Conservation (phyloP, 2,888 invertebrate genomes). For the Cenopis cana region DNA sequence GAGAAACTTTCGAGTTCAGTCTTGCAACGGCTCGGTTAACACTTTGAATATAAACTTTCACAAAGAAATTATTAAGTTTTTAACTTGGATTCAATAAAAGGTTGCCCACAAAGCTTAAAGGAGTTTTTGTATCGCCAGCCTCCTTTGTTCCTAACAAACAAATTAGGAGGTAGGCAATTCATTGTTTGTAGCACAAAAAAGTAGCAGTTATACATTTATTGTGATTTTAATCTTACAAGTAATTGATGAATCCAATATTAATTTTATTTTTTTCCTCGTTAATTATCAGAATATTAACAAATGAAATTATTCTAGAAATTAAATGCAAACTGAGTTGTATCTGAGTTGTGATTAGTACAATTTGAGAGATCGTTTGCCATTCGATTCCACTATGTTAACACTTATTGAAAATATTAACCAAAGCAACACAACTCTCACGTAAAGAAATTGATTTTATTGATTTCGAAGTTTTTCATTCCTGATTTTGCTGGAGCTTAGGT, state of each 20-base stretch:
- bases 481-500: not conserved
- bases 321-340: too few relatives aligned
- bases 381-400: conserved; percentile 5
- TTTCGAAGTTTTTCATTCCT: not conserved
- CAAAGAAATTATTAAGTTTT: conserved; percentile 45
- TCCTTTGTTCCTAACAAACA: conserved; percentile 31
- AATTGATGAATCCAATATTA: too few relatives aligned
- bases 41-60: conserved; percentile 46
- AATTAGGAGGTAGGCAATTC: conserved; percentile 7
- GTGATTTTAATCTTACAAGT: too few relatives aligned
- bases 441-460: too few relatives aligned
- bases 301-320: too few relatives aligned
- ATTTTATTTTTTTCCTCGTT: too few relatives aligned
- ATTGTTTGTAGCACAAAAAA: not conserved
- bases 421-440: too few relatives aligned
- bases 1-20: conserved; percentile 49
- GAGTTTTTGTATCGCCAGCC: conserved; percentile 36
- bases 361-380: not conserved
- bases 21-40: conserved; percentile 49
- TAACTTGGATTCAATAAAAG: conserved; percentile 46
- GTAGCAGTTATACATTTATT: too few relatives aligned
- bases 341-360: not conserved
- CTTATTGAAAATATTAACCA: too few relatives aligned
- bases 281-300: too few relatives aligned
- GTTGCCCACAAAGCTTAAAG: conserved; percentile 43